phyloP scores from a whole-genome alignment of 2,113 vertebrate species.

The Helogale parvula region DNA sequence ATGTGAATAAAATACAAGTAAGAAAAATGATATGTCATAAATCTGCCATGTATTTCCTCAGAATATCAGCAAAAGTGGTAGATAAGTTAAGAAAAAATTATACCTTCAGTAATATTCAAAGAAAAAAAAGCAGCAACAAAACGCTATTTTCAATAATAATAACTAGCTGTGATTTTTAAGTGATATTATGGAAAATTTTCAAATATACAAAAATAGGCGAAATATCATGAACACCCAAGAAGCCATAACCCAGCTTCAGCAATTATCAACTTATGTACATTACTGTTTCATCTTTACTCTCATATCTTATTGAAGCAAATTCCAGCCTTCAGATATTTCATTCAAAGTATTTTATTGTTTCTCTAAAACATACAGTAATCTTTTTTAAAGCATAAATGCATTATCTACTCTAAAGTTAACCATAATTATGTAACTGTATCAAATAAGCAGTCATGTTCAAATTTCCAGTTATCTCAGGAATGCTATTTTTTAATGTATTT shows the following conservation, averaged over 20 bases:
- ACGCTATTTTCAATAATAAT: background rate
- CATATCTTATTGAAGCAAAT: background rate
- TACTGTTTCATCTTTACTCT: background rate
- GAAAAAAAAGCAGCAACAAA: background rate
- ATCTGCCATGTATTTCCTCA: background rate
- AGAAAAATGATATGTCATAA: background rate
- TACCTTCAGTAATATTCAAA: background rate
- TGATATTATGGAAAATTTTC: background rate
- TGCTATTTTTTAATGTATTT: background rate
- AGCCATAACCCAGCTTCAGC: background rate
- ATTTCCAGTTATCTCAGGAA: background rate
- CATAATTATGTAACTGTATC: background rate
- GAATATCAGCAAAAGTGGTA: background rate
- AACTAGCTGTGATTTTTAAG: background rate
- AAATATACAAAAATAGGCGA: background rate
- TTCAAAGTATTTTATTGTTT: background rate
- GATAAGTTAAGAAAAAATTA: background rate
- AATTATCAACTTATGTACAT: background rate
- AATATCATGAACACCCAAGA: background rate
- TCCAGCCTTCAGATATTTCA: background rate
- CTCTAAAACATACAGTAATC: background rate
- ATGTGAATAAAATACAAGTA: background rate
- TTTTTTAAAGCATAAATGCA: background rate
- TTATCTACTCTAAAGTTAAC: background rate
- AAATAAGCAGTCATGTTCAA: background rate